Conservation (phyloP, 2,113 vertebrate species). For the Puntigrus tetrazona region DNA sequence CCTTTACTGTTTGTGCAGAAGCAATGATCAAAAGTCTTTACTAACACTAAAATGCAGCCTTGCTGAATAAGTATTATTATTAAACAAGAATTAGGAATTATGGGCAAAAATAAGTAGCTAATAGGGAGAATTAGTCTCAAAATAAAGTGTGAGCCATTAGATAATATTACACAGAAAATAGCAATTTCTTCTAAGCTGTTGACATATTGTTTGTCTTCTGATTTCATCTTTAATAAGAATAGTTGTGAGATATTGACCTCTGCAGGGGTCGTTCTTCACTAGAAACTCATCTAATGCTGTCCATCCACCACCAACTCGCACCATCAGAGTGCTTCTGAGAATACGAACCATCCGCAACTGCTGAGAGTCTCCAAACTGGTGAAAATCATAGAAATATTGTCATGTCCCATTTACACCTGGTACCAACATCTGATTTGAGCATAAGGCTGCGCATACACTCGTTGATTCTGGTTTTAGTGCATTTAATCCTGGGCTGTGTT, state of each 20-base stretch:
- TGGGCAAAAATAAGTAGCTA: too few relatives aligned
- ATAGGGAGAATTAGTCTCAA: too few relatives aligned
- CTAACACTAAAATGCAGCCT: too few relatives aligned
- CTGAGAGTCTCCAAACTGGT: conserved; percentile 82
- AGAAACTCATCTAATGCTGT: conserved; percentile 87
- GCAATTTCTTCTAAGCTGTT: background rate
- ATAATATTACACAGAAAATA: background rate
- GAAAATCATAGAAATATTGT: background rate
- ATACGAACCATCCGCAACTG: conserved; percentile 84
- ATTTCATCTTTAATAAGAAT: background rate
- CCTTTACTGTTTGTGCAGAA: conserved; percentile 77
- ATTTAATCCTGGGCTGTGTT: too few relatives aligned
- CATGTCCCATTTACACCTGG: background rate
- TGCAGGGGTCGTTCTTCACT: conserved; percentile 87
- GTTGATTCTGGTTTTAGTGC: too few relatives aligned
- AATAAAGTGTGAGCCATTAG: background rate
- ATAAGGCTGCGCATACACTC: too few relatives aligned
- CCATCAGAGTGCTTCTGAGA: conserved; percentile 83
- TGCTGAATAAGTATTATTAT: too few relatives aligned
- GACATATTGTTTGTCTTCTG: background rate
- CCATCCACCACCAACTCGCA: conserved; percentile 86
- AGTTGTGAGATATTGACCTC: conserved; percentile 71
- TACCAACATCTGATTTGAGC: background rate
- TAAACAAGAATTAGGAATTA: too few relatives aligned
- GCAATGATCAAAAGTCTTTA: background rate